Evolutionary conservation across 2,113 vertebrate species (phyloP), one percentile per base, ranked within the genome.

Genomic region (Pomatorhinus ruficollis): DNA sequence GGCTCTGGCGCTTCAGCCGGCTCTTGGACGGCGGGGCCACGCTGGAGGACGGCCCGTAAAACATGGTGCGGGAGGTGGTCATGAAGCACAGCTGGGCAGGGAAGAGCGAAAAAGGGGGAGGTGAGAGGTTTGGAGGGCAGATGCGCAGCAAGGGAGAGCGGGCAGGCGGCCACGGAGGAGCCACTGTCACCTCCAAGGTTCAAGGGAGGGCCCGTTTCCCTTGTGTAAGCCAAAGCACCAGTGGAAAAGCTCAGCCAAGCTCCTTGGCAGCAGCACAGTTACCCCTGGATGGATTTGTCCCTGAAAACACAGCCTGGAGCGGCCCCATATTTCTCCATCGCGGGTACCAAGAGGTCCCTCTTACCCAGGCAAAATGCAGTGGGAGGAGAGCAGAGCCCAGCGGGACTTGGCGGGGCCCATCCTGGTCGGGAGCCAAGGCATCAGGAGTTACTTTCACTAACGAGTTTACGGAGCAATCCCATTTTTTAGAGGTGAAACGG

Each of bases 21-120:
- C 83, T 98, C 97, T 99, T 99, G 96, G 98, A 98, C 1, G 99
- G 99, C 1, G 99, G 98, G 78, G 99, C 98, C 99, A 99, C 99
- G 96, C 97, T 98, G 71, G 97, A 94, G 19, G 99, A 98, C 18
- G 99, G 98, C 85, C 99, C 99, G 95, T 99, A 99, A 77, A 99
- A 99, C 99, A 99, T 99, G 52, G 90, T 90, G 98, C 44, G 93
- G 5, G 97, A 87, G 22, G 89, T 53, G 1, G 59, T 97, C 96
- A 89, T 79, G 90, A 70, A 93, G 45, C 1, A 22, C 68, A 50
- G 81, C 96, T 49, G 75, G 23, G 31, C 23, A 39, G 39, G 66
- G 74, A 25, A 63, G 20, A 68, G 79, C 15, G 6, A 56, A 30
- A 81, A 16, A 39, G 11, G 6, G 49, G 20, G 8, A 71, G 27